phyloP scores from a whole-genome alignment of 2,797 vertebrate species.

The Cirrhinus mrigala region DNA sequence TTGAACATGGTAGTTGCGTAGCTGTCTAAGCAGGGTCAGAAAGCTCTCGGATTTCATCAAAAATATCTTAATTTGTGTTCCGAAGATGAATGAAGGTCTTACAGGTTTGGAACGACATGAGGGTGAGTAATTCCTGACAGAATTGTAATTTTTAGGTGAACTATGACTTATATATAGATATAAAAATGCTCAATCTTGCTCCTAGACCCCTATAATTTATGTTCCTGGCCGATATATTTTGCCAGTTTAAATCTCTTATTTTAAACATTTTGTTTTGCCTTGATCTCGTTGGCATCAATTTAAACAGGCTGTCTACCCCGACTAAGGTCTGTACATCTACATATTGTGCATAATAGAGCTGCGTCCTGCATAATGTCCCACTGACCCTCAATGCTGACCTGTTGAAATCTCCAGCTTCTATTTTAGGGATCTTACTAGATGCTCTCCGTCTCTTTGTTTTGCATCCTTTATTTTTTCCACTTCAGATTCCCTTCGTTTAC shows the following conservation, averaged over 20 bases:
- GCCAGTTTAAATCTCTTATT: not conserved
- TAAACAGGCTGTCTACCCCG: not conserved
- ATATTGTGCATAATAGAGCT: slow-evolving; percentile 19
- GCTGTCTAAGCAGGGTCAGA: not conserved
- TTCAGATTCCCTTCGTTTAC: slow-evolving; percentile 74
- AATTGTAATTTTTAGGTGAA: too few species aligned
- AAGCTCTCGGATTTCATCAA: not conserved
- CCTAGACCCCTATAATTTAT: not conserved
- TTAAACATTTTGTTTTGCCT: not conserved
- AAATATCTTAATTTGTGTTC: not conserved
- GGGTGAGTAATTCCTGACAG: not conserved
- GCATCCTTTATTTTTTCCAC: slow-evolving; percentile 50
- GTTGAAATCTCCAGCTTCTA: slow-evolving; percentile 7
- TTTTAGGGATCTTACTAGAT: not conserved
- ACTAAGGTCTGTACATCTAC: not conserved
- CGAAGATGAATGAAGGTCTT: not conserved
- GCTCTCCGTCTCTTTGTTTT: slow-evolving; percentile 57
- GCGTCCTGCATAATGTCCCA: not conserved
- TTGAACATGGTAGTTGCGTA: not conserved
- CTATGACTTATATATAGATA: not conserved
- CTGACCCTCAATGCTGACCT: slow-evolving; percentile 18
- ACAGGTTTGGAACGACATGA: not conserved
- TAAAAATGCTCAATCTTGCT: not conserved
- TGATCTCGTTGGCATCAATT: not conserved
- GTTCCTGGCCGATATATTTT: not conserved